These are phyloP conservation scores for Cacatua alba DNA, from an alignment of 2,113 vertebrate genomes.

Conservation along the genomic window DNA sequence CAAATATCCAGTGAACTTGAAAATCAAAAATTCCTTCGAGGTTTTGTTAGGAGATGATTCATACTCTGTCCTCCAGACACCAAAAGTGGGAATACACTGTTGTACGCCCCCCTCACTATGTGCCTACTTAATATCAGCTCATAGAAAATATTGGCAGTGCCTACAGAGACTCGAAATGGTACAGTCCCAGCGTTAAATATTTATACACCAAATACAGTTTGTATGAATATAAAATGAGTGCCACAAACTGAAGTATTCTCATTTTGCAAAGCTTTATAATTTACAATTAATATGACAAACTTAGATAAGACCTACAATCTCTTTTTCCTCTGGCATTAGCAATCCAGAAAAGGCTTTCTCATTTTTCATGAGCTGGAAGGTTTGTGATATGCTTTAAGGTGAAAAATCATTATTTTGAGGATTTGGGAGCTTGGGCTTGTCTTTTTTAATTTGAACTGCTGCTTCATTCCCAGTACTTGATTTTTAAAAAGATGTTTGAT, in stretches of 20 bases:
- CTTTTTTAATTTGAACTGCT: not conserved
- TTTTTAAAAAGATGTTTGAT: not conserved
- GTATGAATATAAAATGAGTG: not conserved
- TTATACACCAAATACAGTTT: conserved; percentile 7
- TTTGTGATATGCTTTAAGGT: not conserved
- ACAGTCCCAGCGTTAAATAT: not conserved
- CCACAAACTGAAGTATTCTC: not conserved
- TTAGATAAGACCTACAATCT: not conserved
- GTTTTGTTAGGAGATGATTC: not conserved
- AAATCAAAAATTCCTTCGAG: not conserved
- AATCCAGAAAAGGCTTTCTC: not conserved
- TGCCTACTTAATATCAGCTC: not conserved
- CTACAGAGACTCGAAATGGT: not conserved
- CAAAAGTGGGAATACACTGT: not conserved
- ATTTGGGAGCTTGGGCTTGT: not conserved
- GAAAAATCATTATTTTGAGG: not conserved
- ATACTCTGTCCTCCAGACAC: not conserved
- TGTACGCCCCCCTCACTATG: rapidly evolving
- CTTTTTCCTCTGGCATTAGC: not conserved
- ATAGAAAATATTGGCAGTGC: not conserved
- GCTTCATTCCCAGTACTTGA: not conserved
- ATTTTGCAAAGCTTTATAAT: conserved; percentile 19
- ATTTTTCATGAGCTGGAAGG: not conserved
- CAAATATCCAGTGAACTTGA: not conserved
- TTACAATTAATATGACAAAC: not conserved